Evolutionary conservation across 2,888 invertebrate species (phyloP).

Genomic region (Luperina nickerlii): DNA sequence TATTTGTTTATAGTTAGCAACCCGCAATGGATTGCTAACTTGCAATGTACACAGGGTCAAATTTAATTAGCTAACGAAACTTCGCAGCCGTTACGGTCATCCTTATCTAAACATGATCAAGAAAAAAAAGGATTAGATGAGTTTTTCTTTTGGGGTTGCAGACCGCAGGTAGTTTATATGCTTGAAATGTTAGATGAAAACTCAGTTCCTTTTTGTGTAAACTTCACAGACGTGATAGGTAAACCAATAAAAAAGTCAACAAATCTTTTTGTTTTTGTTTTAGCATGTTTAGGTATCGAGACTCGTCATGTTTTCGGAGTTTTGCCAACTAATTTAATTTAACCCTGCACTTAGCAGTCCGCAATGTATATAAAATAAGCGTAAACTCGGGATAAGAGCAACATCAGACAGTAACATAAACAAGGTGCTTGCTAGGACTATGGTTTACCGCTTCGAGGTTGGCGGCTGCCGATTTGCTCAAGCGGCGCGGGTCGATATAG

Average conservation of each 20-base stretch:
- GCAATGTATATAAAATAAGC: constrained; percentile 59
- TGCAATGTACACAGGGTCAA: background rate
- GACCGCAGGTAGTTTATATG: background rate
- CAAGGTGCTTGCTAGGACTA: constrained; percentile 78
- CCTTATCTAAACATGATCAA: background rate
- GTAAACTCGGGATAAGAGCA: constrained; percentile 69
- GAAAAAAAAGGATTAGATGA: background rate
- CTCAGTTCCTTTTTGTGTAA: background rate
- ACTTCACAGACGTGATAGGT: background rate
- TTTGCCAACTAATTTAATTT: background rate
- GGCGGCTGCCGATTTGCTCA: constrained; percentile 86
- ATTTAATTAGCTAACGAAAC: background rate
- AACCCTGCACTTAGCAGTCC: constrained; percentile 20
- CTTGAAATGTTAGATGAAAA: background rate
- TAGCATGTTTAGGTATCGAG: background rate
- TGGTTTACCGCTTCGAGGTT: constrained; percentile 86
- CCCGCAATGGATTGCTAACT: background rate
- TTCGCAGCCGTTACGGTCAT: background rate
- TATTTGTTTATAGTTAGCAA: constrained; percentile 26
- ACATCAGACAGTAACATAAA: constrained; percentile 73
- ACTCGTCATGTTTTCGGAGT: background rate
- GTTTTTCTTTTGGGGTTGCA: background rate
- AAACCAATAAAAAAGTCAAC: background rate
- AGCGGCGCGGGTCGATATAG: constrained; percentile 87
- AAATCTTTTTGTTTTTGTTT: background rate